Evolutionary conservation across 2,113 vertebrate genomes (phyloP).

Genomic region (Lethenteron camtschaticum): DNA sequence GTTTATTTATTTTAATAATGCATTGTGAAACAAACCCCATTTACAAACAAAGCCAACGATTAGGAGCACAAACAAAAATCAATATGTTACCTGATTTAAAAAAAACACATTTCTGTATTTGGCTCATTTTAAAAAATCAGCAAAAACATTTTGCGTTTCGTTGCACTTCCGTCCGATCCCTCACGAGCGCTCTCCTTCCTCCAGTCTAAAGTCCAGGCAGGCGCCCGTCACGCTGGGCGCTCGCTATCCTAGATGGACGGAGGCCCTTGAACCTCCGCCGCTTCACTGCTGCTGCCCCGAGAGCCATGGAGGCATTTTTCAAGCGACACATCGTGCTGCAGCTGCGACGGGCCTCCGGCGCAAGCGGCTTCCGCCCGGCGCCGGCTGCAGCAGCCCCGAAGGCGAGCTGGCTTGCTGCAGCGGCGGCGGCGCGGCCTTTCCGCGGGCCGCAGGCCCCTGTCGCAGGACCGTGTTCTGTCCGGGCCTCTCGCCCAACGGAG

Average conservation of each 20-base stretch:
- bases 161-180: neutral
- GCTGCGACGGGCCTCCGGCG: constrained; percentile 8
- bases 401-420: constrained; percentile 10
- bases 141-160: neutral
- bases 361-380: constrained; percentile 15
- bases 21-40: too few species aligned
- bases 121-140: constrained; percentile 2
- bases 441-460: constrained; percentile 47
- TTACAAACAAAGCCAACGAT: too few species aligned
- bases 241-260: too few species aligned
- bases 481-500: constrained; percentile 26
- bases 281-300: too few species aligned
- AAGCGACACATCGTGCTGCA: constrained; percentile 31
- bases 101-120: too few species aligned
- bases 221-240: too few species aligned
- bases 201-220: neutral
- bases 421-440: constrained; percentile 23
- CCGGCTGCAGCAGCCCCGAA: constrained; percentile 7
- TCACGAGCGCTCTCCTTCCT: neutral
- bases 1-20: too few species aligned
- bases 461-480: constrained; percentile 41
- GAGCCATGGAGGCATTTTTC: constrained; percentile 54
- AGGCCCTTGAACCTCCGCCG: too few species aligned
- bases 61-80: too few species aligned
- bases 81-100: too few species aligned